Percentiles rank a stretch among this genome's conserved stretches.
Evolutionary conservation across 2,888 invertebrate genomes (phyloP).

Genomic region (Gortyna flavago): DNA sequence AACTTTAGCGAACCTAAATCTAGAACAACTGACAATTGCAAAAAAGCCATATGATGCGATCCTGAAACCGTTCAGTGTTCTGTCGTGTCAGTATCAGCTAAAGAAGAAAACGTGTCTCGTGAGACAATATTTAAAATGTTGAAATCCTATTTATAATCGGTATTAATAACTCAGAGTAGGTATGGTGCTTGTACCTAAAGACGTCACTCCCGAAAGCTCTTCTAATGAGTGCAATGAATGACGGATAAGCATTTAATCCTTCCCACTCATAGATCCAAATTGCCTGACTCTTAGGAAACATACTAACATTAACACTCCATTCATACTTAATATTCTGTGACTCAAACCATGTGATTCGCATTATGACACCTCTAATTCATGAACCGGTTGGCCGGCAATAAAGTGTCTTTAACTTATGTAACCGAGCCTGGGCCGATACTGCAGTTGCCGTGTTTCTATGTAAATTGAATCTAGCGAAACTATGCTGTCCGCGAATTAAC

Average conservation of each 20-base stretch:
- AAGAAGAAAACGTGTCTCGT: no score
- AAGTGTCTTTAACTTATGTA: slow-evolving; percentile 68
- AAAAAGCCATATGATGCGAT: neutral
- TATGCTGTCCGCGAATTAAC: slow-evolving; percentile 45
- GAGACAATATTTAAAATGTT: neutral
- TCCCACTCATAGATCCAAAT: neutral
- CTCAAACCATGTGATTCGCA: slow-evolving; percentile 71
- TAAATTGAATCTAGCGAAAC: slow-evolving; percentile 58
- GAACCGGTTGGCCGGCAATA: slow-evolving; percentile 72
- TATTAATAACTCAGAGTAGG: neutral
- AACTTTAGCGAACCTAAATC: neutral
- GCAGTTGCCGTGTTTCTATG: slow-evolving; percentile 58
- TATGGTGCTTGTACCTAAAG: neutral
- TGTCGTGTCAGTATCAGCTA: neutral
- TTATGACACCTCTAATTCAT: slow-evolving; percentile 71
- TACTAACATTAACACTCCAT: slow-evolving; percentile 15
- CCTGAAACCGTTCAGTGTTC: neutral
- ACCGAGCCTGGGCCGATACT: slow-evolving; percentile 53
- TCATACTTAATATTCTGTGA: slow-evolving; percentile 22
- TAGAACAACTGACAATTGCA: neutral
- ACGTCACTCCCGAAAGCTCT: neutral
- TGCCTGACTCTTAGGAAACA: no score
- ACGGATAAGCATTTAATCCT: neutral
- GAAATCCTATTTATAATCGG: neutral
- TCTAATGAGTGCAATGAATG: neutral